Evolutionary conservation across 2,888 invertebrate genomes (phyloP).

Genomic region (Sphaeridia pumilis): DNA sequence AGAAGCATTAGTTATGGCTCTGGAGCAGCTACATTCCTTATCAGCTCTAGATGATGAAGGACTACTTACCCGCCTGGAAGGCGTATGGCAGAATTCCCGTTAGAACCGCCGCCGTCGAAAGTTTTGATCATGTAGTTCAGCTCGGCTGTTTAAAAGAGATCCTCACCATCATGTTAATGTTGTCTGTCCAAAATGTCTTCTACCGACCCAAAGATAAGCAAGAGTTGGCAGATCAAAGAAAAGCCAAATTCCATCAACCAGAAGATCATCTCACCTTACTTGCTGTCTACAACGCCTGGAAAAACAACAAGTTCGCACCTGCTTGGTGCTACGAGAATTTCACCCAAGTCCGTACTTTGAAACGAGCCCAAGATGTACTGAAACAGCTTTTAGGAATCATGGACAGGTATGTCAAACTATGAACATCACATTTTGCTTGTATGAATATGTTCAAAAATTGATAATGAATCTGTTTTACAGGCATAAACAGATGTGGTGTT

Average conservation of each 20-base stretch:
- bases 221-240: slow-evolving; percentile 94
- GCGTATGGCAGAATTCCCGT: slow-evolving; percentile 96
- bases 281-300: slow-evolving; percentile 99
- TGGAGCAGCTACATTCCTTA: slow-evolving; percentile 91
- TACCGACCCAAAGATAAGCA: slow-evolving; percentile 91
- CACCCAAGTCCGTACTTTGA: slow-evolving; percentile 90
- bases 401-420: slow-evolving; percentile 69
- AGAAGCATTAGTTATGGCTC: slow-evolving; percentile 91
- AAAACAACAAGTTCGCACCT: slow-evolving; percentile 96
- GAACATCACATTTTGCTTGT: no score
- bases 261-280: slow-evolving; percentile 94
- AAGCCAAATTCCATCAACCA: slow-evolving; percentile 97
- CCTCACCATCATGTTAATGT: slow-evolving; percentile 95
- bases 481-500: slow-evolving; percentile 90
- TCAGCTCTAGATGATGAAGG: slow-evolving; percentile 95
- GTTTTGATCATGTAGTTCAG: slow-evolving; percentile 98
- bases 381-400: slow-evolving; percentile 95
- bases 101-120: slow-evolving; percentile 96
- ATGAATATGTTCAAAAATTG: no score
- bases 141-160: slow-evolving; percentile 96
- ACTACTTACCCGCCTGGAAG: slow-evolving; percentile 63
- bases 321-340: slow-evolving; percentile 99
- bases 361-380: slow-evolving; percentile 93
- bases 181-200: slow-evolving; percentile 98
- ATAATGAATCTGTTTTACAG: no score